Conservation (phyloP, 1,140 invertebrate genomes). For the Tetraneura akinire region DNA sequence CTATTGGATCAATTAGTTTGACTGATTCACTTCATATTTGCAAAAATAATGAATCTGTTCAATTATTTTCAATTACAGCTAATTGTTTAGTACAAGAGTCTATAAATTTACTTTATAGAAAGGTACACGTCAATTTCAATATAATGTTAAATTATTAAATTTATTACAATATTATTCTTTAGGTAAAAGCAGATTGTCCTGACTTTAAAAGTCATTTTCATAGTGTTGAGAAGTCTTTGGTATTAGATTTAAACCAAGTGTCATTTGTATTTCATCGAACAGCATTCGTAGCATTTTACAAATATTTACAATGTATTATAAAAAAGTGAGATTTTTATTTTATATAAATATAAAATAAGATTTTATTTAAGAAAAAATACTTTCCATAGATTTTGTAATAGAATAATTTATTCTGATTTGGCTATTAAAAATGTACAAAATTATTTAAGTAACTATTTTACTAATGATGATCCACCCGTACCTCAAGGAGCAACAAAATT, state of each 20-base stretch:
- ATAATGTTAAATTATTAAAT: background rate
- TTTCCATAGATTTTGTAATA: constrained; percentile 1
- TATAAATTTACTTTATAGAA: constrained; percentile 74
- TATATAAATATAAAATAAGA: background rate
- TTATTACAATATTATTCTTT: background rate
- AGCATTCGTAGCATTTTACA: constrained; percentile 71
- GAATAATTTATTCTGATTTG: background rate
- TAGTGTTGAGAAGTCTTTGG: constrained; percentile 76
- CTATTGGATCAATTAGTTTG: constrained; percentile 71
- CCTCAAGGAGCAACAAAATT: constrained; percentile 75
- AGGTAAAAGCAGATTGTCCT: constrained; percentile 78
- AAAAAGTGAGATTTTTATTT: constrained; percentile 58
- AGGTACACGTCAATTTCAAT: constrained; percentile 62
- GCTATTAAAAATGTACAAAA: constrained; percentile 10
- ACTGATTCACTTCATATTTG: constrained; percentile 79
- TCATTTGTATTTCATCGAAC: constrained; percentile 72
- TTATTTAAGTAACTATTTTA: constrained; percentile 8
- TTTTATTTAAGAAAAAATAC: background rate
- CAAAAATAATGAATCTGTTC: constrained; percentile 75
- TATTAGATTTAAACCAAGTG: constrained; percentile 70
- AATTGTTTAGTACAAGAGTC: constrained; percentile 63
- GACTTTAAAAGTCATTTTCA: constrained; percentile 82
- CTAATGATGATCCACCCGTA: constrained; percentile 66
- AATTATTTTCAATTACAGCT: constrained; percentile 57
- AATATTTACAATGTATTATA: constrained; percentile 63